Conservation (phyloP, 2,888 invertebrate genomes). For the Liodrosophila aerea region DNA sequence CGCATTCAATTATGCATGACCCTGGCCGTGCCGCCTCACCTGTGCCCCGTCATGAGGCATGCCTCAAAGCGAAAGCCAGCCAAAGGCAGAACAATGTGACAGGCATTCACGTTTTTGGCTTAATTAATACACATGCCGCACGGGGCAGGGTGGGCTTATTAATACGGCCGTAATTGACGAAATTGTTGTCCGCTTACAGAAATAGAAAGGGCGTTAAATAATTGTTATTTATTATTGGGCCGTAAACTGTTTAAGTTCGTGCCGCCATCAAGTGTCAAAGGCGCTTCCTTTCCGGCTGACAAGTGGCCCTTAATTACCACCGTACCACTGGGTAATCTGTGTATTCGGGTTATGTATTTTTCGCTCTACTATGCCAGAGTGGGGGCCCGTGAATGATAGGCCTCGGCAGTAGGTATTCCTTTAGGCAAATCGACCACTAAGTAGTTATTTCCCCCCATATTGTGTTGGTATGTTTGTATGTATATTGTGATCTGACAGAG, state of each 20-base stretch:
- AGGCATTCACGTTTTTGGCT: slow-evolving; percentile 34
- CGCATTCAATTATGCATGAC: slow-evolving; percentile 63
- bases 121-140: slow-evolving; percentile 70
- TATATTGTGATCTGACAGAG: background rate
- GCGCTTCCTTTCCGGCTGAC: slow-evolving; percentile 16
- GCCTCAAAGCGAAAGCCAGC: no score
- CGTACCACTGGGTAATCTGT: slow-evolving; percentile 39
- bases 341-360: background rate
- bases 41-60: slow-evolving; percentile 2
- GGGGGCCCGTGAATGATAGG: no score
- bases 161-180: slow-evolving; percentile 56
- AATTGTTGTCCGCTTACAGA: slow-evolving; percentile 27
- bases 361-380: no score
- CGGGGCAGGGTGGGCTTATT: slow-evolving; percentile 41
- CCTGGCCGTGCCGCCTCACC: slow-evolving; percentile 15
- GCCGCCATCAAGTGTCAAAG: slow-evolving; percentile 35
- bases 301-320: slow-evolving; percentile 46
- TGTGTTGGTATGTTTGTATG: background rate
- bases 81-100: slow-evolving; percentile 16
- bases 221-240: slow-evolving; percentile 62
- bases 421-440: slow-evolving; percentile 3
- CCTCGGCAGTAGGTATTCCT: no score
- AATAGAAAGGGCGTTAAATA: slow-evolving; percentile 39
- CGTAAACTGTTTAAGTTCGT: slow-evolving; percentile 36
- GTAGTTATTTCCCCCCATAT: background rate